Evolutionary conservation across 2,888 invertebrate genomes (phyloP).

Genomic region (Arctia plantaginis): DNA sequence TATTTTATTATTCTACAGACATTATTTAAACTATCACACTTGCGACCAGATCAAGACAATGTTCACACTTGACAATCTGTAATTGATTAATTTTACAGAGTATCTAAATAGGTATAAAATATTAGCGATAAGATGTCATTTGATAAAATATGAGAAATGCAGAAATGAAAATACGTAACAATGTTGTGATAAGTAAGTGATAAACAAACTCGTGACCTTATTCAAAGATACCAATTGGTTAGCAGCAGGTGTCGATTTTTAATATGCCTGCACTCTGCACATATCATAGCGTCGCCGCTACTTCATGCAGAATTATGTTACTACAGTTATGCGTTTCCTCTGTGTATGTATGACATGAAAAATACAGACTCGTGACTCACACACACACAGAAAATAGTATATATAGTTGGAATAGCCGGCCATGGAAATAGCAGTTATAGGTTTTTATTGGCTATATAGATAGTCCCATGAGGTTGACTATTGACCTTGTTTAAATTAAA

Average conservation of each 20-base stretch:
- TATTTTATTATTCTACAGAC: background rate
- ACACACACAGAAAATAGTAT: conserved; percentile 53
- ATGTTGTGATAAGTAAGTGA: conserved; percentile 25
- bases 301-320: conserved; percentile 58
- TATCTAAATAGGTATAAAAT: conserved; percentile 7
- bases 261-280: conserved; percentile 20
- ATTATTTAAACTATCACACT: background rate
- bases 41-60: background rate
- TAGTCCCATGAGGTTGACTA: conserved; percentile 41
- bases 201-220: conserved; percentile 43
- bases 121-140: conserved; percentile 34
- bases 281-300: conserved; percentile 39
- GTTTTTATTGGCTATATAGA: conserved; percentile 47
- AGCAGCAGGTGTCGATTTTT: conserved; percentile 32
- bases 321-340: conserved; percentile 33
- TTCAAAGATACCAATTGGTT: conserved; percentile 32
- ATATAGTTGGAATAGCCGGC: conserved; percentile 55
- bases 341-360: conserved; percentile 57
- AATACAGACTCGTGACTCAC: conserved; percentile 63
- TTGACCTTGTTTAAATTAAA: conserved; percentile 52
- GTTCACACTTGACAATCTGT: background rate
- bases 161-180: conserved; percentile 30
- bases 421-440: conserved; percentile 55
- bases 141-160: conserved; percentile 20
- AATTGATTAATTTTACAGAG: background rate